phyloP scores from a whole-genome alignment of 2,113 vertebrate species.

The Zosterops hypoxanthus region DNA sequence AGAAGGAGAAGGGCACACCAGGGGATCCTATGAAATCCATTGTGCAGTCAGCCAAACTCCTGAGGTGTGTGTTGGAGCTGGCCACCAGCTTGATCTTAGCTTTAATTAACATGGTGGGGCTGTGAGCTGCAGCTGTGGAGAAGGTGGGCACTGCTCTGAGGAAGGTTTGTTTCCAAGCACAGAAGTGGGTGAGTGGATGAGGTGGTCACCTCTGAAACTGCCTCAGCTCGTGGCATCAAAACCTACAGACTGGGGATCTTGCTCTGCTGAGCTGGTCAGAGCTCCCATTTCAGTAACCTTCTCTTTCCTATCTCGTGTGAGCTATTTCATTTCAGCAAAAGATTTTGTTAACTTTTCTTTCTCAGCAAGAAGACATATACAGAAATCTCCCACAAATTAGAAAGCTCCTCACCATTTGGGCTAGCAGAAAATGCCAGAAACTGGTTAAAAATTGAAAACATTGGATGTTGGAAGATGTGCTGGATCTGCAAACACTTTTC shows the following conservation, averaged over 20 bases:
- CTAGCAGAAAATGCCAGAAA: neutral
- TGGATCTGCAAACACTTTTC: neutral
- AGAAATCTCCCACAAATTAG: neutral
- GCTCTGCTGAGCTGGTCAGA: neutral
- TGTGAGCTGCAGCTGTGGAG: neutral
- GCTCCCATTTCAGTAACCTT: neutral
- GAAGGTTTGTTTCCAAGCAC: neutral
- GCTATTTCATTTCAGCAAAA: neutral
- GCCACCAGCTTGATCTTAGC: neutral
- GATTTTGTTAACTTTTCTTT: neutral
- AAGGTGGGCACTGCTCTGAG: neutral
- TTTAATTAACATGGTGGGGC: neutral
- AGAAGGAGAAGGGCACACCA: neutral
- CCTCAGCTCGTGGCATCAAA: neutral
- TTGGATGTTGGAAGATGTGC: neutral
- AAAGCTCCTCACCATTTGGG: neutral
- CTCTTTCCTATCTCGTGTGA: neutral
- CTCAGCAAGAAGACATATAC: neutral
- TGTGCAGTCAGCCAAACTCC: neutral
- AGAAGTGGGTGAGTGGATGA: neutral
- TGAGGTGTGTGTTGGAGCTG: neutral
- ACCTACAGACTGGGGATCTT: neutral
- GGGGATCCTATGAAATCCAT: neutral
- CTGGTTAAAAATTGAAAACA: neutral
- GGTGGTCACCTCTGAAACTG: neutral